Evolutionary conservation across 2,888 invertebrate species (phyloP), one percentile per base, ranked within the genome.

Genomic region (Teleogryllus oceanicus): DNA sequence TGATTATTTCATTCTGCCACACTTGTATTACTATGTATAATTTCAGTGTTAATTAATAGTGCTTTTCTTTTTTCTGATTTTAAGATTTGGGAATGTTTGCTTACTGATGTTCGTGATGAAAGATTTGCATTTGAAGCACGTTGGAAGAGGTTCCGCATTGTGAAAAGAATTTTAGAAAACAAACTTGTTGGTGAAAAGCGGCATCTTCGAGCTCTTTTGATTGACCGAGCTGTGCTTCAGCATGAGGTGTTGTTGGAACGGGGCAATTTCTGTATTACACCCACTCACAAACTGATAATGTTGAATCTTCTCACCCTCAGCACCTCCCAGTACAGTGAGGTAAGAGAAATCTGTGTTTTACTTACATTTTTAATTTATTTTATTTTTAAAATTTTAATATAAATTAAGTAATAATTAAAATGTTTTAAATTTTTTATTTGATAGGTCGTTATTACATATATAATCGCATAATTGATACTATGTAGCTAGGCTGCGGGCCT

Each of bases 291-390:
- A 81, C 86, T 87, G 49, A 89, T 94, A 80, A 87, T 93, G 84
- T 84, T 89, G 37, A 90, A 92, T 85, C 85, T 95, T 50, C 88
- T 93, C 78, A 87, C 89, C 79, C 86, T 94, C 76, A 88, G 92
- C 4, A 91, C 90, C 50, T 92, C 92, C 84, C 89, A 91, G 83
- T 94, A 94, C 85, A 91, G 92, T 84, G 90, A 91, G 85, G 92
- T 93, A 85, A 85, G 85, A 82, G 18, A 37, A 37, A 37, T 37
- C 37, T 37, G 8, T 5, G 4, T 37, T 37, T 37, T 37, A 4
- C 37, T 4, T 37, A 37, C 4, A 37, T 5, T 37, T 37, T 5
- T 37, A 37, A 37, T 37, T 37, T 8, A 37, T 5, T 37, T 37
- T 24, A 24, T n/a, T n/a, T n/a, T n/a, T n/a, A n/a, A n/a, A n/a